phyloP scores from a whole-genome alignment of 64 coral and sea anemone species.

The Anthopleura sola region DNA sequence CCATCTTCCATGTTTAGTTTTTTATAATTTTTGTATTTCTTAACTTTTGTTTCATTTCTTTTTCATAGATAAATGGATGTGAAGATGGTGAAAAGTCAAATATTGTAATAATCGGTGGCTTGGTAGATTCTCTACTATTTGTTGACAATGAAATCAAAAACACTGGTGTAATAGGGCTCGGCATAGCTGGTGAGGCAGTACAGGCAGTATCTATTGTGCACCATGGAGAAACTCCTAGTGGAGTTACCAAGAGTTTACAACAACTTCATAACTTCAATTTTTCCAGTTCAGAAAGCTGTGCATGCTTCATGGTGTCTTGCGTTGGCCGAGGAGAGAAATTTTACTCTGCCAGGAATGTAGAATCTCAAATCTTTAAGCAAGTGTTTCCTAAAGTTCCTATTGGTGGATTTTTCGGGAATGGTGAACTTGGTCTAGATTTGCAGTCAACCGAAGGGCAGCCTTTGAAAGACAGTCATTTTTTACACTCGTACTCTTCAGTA shows the following conservation, averaged over 20 bases:
- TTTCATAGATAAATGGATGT: conserved; percentile 44
- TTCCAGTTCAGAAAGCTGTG: conserved; percentile 51
- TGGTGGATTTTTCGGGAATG: conserved; percentile 89
- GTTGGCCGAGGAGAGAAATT: conserved; percentile 81
- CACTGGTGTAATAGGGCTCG: conserved; percentile 72
- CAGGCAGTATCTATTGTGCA: conserved; percentile 86
- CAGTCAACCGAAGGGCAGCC: conserved; percentile 76
- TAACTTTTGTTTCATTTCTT: not conserved
- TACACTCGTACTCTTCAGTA: conserved; percentile 89
- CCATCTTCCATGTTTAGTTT: too few species aligned
- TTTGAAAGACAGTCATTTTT: conserved; percentile 76
- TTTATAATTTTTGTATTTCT: too few species aligned
- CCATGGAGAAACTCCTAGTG: conserved; percentile 71
- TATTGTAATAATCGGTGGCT: conserved; percentile 85
- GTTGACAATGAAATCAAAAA: conserved; percentile 82
- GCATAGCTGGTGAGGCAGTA: conserved; percentile 62
- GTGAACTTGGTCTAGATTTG: conserved; percentile 84
- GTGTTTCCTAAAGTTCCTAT: conserved; percentile 81
- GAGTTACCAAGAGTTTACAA: conserved; percentile 53
- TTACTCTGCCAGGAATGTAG: conserved; percentile 85
- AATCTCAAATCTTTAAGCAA: conserved; percentile 80
- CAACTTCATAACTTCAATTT: conserved; percentile 53
- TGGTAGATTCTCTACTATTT: conserved; percentile 85
- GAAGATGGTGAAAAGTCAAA: conserved; percentile 79
- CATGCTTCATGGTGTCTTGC: conserved; percentile 91